These are phyloP conservation scores for Papilio dardanus DNA, from an alignment of 1,140 invertebrate genomes.

Conservation along the genomic window DNA sequence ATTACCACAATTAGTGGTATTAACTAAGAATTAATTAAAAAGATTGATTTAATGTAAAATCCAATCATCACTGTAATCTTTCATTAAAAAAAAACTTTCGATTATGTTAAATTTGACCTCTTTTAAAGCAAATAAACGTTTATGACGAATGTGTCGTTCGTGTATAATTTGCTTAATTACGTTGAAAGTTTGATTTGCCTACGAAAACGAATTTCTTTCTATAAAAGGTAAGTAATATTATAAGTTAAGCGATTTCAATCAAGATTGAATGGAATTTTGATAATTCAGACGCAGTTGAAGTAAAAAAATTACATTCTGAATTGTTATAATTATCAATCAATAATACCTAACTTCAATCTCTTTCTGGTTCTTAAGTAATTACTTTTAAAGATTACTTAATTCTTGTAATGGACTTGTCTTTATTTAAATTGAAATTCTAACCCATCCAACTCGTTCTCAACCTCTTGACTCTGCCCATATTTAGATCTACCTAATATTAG, in stretches of 20 bases:
- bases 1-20: slow-evolving; percentile 30
- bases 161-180: slow-evolving; percentile 30
- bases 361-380: neutral
- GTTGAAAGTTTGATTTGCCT: slow-evolving; percentile 21
- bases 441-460: neutral
- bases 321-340: neutral
- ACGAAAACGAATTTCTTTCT: neutral
- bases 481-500: neutral
- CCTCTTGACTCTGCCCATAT: slow-evolving; percentile 5
- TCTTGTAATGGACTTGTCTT: no score
- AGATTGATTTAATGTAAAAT: slow-evolving; percentile 11
- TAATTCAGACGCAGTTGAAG: neutral
- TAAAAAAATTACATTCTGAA: no score
- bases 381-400: neutral
- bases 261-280: neutral
- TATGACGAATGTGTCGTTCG: slow-evolving; percentile 16
- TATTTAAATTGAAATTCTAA: slow-evolving; percentile 3
- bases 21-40: slow-evolving; percentile 10
- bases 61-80: slow-evolving; percentile 11
- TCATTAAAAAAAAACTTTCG: slow-evolving; percentile 28
- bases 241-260: neutral
- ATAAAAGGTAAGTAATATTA: neutral
- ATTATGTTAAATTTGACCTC: slow-evolving; percentile 21
- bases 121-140: slow-evolving; percentile 33
- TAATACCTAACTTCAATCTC: neutral